Evolutionary conservation across 2,797 vertebrate genomes (phyloP).

Genomic region (Sebastes kiyomatsui): DNA sequence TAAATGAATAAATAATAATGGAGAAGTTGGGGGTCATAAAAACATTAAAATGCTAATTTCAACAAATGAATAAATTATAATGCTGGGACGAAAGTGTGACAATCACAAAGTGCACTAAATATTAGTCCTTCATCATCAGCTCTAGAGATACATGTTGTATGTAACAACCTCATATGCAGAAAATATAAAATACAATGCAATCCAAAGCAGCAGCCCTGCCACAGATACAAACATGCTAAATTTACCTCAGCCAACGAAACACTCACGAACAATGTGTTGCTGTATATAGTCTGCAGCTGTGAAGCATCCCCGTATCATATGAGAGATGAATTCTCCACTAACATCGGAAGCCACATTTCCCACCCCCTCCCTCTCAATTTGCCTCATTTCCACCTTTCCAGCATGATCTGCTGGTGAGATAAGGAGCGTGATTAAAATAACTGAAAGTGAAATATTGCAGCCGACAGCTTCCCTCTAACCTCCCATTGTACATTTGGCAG

Average conservation of each 20-base stretch:
- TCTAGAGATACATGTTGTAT: neutral
- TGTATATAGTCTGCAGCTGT: slow-evolving; percentile 3
- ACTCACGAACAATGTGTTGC: neutral
- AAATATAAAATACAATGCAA: neutral
- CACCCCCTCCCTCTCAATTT: slow-evolving; percentile 33
- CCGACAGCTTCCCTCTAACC: neutral
- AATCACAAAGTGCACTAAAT: neutral
- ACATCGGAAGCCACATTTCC: slow-evolving; percentile 17
- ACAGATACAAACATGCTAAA: neutral
- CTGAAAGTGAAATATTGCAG: slow-evolving; percentile 6
- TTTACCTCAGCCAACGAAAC: neutral
- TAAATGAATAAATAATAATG: neutral
- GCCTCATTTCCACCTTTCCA: slow-evolving; percentile 54
- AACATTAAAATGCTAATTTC: neutral
- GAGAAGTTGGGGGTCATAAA: neutral
- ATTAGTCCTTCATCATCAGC: neutral
- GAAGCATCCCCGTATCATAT: slow-evolving; percentile 20
- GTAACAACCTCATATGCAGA: neutral
- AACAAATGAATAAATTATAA: neutral
- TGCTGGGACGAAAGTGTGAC: neutral
- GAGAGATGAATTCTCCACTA: slow-evolving; percentile 7
- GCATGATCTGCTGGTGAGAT: slow-evolving; percentile 25
- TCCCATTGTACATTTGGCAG: neutral
- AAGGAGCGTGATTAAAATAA: slow-evolving; percentile 36
- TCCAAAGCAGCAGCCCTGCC: neutral